Evolutionary conservation across 2,797 vertebrate species (phyloP).

Genomic region (Catamblyrhynchus diadema): DNA sequence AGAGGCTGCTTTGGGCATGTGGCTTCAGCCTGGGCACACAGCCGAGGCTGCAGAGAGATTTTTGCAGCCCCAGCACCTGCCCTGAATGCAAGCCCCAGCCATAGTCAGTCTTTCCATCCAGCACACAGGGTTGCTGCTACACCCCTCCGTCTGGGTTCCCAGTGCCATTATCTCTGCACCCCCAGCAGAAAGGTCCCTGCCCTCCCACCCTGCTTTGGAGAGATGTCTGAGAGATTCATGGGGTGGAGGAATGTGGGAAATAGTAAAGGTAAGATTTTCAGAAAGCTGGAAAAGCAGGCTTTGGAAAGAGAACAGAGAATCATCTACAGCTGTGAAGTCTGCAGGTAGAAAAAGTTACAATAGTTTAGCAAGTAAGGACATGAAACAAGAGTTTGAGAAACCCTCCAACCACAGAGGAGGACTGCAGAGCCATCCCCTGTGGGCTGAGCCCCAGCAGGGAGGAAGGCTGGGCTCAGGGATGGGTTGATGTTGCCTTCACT

Average conservation of each 20-base stretch:
- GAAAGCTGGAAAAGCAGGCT: neutral
- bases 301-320: neutral
- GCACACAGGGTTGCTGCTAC: neutral
- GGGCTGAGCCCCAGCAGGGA: neutral
- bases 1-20: neutral
- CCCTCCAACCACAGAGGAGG: neutral
- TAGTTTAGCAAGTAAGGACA: neutral
- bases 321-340: neutral
- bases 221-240: neutral
- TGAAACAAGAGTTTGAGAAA: neutral
- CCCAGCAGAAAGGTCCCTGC: neutral
- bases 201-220: neutral
- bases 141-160: neutral
- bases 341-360: neutral
- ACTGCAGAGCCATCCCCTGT: neutral
- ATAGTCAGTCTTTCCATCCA: neutral
- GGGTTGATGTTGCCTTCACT: neutral
- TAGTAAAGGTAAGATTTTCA: neutral
- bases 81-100: neutral
- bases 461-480: neutral
- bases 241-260: neutral
- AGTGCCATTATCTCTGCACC: accelerated
- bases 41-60: neutral
- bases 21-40: conserved; percentile 21
- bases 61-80: neutral